Base-by-base conservation (phyloP, 2,888 invertebrate genomes). In the Noctua janthe region DNA sequence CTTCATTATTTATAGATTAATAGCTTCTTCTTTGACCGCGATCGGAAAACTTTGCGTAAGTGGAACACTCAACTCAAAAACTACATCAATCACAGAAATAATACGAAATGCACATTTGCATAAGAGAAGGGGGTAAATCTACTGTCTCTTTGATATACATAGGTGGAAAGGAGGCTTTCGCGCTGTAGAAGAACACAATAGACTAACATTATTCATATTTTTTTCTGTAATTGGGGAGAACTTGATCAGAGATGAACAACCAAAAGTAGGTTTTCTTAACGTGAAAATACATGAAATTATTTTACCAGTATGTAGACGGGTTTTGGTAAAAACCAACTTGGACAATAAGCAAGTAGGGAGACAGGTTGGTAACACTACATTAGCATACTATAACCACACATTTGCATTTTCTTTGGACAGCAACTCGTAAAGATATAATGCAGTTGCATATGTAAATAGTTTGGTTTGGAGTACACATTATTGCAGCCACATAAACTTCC, bases 381-480 rank as follows among this genome's bases (percentile, higher is more conserved):
- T 78, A 84, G 11, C 70, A 73, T 83, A 67, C 43, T 64, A 71
- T 71, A 79, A 76, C 80, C 76, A 80, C 73, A 78, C 66, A 79
- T 77, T 66, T 39, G 47, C 71, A 15, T 83, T 69, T 78, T 70
- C 74, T 76, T 76, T 64, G 17, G 39, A 80, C 49, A 67, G 43
- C 6, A 20, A 66, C 43, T 76, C 78, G 64, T 80, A n/a, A 73
- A 72, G 54, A 51, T 49, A 87, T 78, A 77, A 79, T 80, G 62
- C 7, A n/a, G 43, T 80, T 80, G 71, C 75, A 76, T 66, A 78
- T 79, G 76, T 69, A 69, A 80, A 87, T 82, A 82, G 47, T 72
- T 73, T 74, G 75, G 75, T 84, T 75, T 81, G n/a, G 66, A 67
- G 59, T 47, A 59, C 20, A 76, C 77, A 83, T 81, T 86, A 85